A percentile compares a stretch with the other conserved stretches of the same genome.
phyloP scores from a whole-genome alignment of 2,888 invertebrate genomes.

The Chromoteleia sp. region DNA sequence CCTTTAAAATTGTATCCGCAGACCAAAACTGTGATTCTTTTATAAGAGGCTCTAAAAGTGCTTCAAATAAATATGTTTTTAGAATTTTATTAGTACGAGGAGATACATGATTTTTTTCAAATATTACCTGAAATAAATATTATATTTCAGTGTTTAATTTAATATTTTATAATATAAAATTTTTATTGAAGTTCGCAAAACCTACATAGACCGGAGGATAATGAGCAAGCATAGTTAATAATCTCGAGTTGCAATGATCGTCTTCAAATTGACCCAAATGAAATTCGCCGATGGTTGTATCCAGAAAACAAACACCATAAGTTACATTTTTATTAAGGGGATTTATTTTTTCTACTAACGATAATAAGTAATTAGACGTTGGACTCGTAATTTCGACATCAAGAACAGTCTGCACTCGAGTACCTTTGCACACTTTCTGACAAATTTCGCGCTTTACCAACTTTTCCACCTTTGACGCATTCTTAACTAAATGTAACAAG shows the following conservation, averaged over 20 bases:
- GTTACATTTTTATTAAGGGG: conserved; percentile 85
- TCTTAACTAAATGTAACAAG: conserved; percentile 86
- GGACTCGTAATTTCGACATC: conserved; percentile 90
- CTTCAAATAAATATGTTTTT: conserved; percentile 88
- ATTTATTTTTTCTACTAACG: conserved; percentile 90
- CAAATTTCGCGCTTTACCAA: conserved; percentile 98
- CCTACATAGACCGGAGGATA: conserved; percentile 94
- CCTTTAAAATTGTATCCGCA: conserved; percentile 91
- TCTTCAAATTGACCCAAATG: conserved; percentile 96
- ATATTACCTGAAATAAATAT: conserved; percentile 88
- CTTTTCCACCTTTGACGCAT: conserved; percentile 92
- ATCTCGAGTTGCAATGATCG: conserved; percentile 94
- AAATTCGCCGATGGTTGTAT: conserved; percentile 96
- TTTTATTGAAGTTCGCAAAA: too few relatives aligned
- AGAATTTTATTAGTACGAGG: conserved; percentile 89
- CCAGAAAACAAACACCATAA: conserved; percentile 97
- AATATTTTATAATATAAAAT: not conserved
- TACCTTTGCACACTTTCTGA: conserved; percentile 94
- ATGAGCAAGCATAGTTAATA: conserved; percentile 95
- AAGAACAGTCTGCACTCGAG: conserved; percentile 93
- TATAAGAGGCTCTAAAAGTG: conserved; percentile 89
- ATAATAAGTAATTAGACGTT: conserved; percentile 90
- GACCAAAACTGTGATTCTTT: conserved; percentile 91
- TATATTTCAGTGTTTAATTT: conserved; percentile 17
- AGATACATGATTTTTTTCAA: conserved; percentile 89